Percentiles rank a stretch among this genome's conserved stretches.
Conservation (phyloP, 2,113 vertebrate genomes). For the Eudorcas thomsonii region DNA sequence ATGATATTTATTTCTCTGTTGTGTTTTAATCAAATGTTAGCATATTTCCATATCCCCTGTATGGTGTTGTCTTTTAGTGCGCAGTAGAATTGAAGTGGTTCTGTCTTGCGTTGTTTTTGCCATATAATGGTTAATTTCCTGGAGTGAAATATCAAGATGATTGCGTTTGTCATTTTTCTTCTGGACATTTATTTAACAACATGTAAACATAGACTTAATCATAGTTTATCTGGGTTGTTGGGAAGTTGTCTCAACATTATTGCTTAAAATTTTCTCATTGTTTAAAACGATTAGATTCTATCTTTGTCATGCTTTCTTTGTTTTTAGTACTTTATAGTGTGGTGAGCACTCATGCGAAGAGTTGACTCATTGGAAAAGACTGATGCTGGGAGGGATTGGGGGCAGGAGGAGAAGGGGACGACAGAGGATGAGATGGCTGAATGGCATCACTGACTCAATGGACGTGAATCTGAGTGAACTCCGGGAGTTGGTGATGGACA, state of each 20-base stretch:
- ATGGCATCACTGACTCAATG: no score
- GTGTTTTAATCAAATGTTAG: constrained; percentile 33
- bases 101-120: not conserved
- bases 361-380: no score
- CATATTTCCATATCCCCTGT: not conserved
- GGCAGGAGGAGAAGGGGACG: no score
- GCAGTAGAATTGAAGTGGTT: not conserved
- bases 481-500: no score
- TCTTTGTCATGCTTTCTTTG: not conserved
- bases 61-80: not conserved
- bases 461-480: no score
- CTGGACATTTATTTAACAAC: not conserved
- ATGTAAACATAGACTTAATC: not conserved
- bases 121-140: not conserved
- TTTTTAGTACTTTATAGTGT: not conserved
- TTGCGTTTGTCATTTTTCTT: constrained; percentile 12
- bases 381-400: no score
- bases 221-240: not conserved
- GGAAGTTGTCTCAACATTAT: constrained; percentile 7
- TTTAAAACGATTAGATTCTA: not conserved
- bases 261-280: constrained; percentile 4
- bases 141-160: not conserved
- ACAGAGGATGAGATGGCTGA: no score
- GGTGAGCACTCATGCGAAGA: not conserved
- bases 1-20: not conserved